phyloP scores from a whole-genome alignment of 2,797 vertebrate species.

The Melopsittacus undulatus region DNA sequence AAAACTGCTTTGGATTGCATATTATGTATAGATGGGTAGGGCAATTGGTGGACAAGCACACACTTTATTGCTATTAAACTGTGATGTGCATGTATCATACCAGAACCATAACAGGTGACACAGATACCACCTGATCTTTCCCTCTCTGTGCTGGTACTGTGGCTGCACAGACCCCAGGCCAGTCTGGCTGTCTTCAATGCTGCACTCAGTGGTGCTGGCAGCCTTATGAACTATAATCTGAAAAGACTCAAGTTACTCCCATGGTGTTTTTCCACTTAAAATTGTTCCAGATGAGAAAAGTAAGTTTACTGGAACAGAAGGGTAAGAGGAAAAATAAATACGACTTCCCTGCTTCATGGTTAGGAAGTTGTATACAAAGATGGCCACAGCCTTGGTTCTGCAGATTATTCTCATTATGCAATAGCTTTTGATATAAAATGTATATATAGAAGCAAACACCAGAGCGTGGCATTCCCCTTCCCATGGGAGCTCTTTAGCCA shows the following conservation, averaged over 20 bases:
- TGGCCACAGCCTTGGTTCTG: neutral
- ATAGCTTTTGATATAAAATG: neutral
- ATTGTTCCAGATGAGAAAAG: neutral
- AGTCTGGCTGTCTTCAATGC: neutral
- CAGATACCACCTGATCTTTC: neutral
- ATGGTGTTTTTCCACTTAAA: neutral
- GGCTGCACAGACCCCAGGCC: neutral
- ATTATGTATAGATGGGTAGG: neutral
- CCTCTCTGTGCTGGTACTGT: neutral
- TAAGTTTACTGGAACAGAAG: neutral
- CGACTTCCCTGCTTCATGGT: neutral
- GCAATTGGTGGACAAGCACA: neutral
- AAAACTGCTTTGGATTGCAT: neutral
- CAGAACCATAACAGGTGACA: rapidly evolving
- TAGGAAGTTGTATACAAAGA: neutral
- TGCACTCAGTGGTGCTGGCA: neutral
- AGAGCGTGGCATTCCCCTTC: neutral
- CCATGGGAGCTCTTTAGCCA: neutral
- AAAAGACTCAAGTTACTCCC: neutral
- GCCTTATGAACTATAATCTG: neutral
- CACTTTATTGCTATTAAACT: neutral
- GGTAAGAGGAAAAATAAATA: neutral
- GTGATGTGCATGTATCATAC: neutral
- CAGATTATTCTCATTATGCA: neutral
- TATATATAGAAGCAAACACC: neutral